Percentiles rank a stretch among this genome's conserved stretches.
phyloP scores from a whole-genome alignment of 2,113 vertebrate genomes.

The Orycteropus afer region DNA sequence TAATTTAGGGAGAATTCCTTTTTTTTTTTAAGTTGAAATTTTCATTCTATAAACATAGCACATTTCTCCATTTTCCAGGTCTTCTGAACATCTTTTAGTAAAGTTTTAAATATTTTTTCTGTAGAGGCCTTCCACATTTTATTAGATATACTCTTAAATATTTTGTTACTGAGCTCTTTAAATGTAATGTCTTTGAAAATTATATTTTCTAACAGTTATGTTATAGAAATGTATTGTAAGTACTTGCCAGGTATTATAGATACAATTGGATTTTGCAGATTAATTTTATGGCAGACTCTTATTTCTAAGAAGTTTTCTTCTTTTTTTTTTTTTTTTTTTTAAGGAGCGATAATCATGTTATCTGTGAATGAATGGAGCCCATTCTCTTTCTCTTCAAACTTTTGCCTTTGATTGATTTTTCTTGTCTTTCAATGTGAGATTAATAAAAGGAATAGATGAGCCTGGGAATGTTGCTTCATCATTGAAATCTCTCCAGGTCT shows the following conservation, averaged over 20 bases:
- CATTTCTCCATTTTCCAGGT: not conserved
- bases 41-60: slow-evolving; percentile 5
- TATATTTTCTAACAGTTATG: not conserved
- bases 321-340: not conserved
- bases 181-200: not conserved
- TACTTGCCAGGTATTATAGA: not conserved
- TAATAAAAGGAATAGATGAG: not conserved
- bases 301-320: not conserved
- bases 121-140: not conserved
- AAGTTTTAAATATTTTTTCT: not conserved
- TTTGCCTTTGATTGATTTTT: not conserved
- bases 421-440: not conserved
- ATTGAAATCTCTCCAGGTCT: not conserved
- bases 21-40: not conserved
- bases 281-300: not conserved
- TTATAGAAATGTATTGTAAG: not conserved
- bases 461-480: too few relatives aligned
- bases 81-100: not conserved
- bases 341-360: not conserved
- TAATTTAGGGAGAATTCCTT: not conserved
- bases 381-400: not conserved
- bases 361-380: slow-evolving; percentile 2
- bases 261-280: not conserved
- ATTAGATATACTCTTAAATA: slow-evolving; percentile 39
- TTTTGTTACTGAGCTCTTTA: not conserved